These are phyloP conservation scores for Epinephelus cyanopodus DNA, from an alignment of 2,113 vertebrate genomes.

Conservation along the genomic window DNA sequence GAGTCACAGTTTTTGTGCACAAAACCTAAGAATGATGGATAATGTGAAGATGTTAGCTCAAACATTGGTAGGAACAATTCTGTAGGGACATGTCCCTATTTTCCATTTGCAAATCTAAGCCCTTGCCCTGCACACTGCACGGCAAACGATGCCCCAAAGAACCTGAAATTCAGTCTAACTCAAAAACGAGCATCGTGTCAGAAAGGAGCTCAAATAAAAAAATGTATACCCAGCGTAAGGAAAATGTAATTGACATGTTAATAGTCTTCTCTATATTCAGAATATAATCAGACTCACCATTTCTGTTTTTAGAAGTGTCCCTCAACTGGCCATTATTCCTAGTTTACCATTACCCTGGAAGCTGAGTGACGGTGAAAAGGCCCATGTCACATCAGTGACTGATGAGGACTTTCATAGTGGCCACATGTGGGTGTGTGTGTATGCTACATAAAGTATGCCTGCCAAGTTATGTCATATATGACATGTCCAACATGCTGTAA, in stretches of 20 bases:
- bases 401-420: slow-evolving; percentile 3
- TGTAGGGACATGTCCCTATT: no score
- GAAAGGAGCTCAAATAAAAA: no score
- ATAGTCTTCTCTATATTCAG: neutral
- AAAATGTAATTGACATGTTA: neutral
- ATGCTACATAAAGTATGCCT: neutral
- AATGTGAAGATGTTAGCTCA: no score
- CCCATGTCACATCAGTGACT: neutral
- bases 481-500: slow-evolving; percentile 33
- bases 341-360: neutral
- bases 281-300: neutral
- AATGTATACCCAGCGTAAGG: no score
- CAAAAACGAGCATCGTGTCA: no score
- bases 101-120: no score
- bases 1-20: no score
- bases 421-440: neutral
- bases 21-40: no score
- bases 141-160: no score
- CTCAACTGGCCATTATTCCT: slow-evolving; percentile 1
- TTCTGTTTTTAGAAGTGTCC: neutral
- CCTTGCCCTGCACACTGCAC: no score
- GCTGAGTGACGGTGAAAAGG: slow-evolving; percentile 18
- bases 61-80: no score
- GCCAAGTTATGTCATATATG: slow-evolving; percentile 5
- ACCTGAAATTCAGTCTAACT: no score